A percentile compares a stretch with the other conserved stretches of the same genome.
Conservation (phyloP, 2,888 invertebrate species). For the Acholoe squamosa region DNA sequence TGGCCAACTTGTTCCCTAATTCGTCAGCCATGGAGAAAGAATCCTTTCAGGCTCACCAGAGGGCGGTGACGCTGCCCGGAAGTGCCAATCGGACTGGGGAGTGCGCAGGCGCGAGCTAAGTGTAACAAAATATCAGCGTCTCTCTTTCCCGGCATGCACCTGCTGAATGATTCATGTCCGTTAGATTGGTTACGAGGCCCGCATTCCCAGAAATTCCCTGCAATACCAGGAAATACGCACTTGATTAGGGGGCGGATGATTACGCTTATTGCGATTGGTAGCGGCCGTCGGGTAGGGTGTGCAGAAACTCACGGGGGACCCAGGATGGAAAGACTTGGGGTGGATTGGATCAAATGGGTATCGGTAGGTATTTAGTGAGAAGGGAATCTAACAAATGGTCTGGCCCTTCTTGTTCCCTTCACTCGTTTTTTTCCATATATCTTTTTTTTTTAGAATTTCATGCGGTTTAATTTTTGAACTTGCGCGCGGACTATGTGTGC, state of each 20-base stretch:
- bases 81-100: conserved; percentile 49
- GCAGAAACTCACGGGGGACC: not conserved
- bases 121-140: conserved; percentile 53
- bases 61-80: conserved; percentile 44
- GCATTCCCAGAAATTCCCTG: conserved; percentile 59
- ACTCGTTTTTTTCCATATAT: no score
- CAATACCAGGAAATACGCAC: conserved; percentile 59
- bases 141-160: not conserved
- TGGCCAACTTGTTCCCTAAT: conserved; percentile 42
- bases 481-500: no score
- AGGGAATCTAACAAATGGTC: no score
- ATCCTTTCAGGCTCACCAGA: conserved; percentile 42
- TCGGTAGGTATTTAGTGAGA: no score
- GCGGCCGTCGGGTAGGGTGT: conserved; percentile 1
- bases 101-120: conserved; percentile 55
- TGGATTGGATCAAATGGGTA: no score
- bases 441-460: no score
- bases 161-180: conserved; percentile 61
- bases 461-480: no score
- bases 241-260: conserved; percentile 62
- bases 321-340: not conserved
- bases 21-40: conserved; percentile 56
- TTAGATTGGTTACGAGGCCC: conserved; percentile 36
- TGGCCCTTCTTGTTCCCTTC: no score
- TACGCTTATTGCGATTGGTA: conserved; percentile 58